Evolutionary conservation across 2,888 invertebrate genomes (phyloP).

Genomic region (Ptychoptera albimana): DNA sequence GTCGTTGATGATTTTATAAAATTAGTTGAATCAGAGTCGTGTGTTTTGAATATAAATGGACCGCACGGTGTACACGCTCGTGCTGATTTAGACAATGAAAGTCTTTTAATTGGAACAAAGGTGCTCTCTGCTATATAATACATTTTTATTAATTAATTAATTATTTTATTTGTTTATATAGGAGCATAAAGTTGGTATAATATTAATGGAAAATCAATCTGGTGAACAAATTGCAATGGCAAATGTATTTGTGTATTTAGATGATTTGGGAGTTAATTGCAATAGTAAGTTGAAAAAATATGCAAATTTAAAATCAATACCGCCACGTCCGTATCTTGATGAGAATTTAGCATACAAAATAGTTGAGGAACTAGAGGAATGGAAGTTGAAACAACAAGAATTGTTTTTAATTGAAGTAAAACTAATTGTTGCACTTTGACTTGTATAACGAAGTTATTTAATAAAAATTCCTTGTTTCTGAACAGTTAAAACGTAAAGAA

Average conservation of each 20-base stretch:
- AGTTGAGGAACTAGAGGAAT: conserved; percentile 51
- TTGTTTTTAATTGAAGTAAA: conserved; percentile 37
- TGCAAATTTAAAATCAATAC: neutral
- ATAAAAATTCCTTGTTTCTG: neutral
- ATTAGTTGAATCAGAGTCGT: conserved; percentile 11
- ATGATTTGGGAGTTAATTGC: conserved; percentile 12
- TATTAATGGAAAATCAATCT: conserved; percentile 11
- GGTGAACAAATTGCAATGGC: conserved; percentile 12
- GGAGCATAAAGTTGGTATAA: conserved; percentile 6
- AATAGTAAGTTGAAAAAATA: conserved; percentile 10
- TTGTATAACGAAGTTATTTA: neutral
- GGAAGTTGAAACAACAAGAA: conserved; percentile 53
- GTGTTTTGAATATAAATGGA: conserved; percentile 11
- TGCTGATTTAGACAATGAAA: conserved; percentile 12
- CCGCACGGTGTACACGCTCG: conserved; percentile 10
- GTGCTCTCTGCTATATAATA: neutral
- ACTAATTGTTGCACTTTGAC: neutral
- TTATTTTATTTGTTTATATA: neutral
- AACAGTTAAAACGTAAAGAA: conserved; percentile 37
- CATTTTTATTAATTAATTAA: neutral
- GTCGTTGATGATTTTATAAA: conserved; percentile 9
- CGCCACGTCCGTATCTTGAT: conserved; percentile 8
- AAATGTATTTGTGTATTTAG: conserved; percentile 11
- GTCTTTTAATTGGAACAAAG: conserved; percentile 9
- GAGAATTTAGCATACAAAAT: conserved; percentile 33